phyloP scores from a whole-genome alignment of 2,113 vertebrate species.

The Triplophysa tibetana region DNA sequence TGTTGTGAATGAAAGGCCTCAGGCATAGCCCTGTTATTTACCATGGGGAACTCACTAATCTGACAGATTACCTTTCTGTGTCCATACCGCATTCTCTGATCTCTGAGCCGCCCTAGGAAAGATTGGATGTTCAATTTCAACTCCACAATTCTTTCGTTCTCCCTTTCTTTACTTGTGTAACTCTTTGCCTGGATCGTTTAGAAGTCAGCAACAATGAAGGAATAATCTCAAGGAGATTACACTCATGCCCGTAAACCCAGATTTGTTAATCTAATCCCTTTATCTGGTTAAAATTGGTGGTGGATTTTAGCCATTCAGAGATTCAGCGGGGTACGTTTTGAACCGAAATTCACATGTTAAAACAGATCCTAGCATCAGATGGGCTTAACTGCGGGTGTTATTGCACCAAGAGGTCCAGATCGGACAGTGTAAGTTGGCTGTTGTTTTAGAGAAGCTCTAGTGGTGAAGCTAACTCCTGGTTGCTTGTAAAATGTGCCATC shows the following conservation, averaged over 20 bases:
- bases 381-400: constrained; percentile 45
- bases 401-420: constrained; percentile 41
- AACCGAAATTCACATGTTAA: constrained; percentile 18
- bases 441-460: constrained; percentile 8
- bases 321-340: background rate
- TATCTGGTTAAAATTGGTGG: constrained; percentile 40
- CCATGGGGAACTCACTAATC: constrained; percentile 9
- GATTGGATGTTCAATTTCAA: background rate
- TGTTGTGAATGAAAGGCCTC: constrained; percentile 23
- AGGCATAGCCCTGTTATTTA: constrained; percentile 12
- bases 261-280: constrained; percentile 30
- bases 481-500: constrained; percentile 46
- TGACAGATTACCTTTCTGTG: constrained; percentile 20
- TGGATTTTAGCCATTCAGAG: constrained; percentile 10
- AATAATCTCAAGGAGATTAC: constrained; percentile 17
- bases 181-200: background rate
- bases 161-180: background rate
- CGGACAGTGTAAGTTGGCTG: constrained; percentile 38
- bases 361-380: constrained; percentile 48
- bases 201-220: constrained; percentile 25
- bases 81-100: constrained; percentile 26
- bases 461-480: constrained; percentile 40
- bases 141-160: background rate
- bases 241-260: constrained; percentile 9
- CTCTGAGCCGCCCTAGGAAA: constrained; percentile 6